phyloP scores from a whole-genome alignment of 2,888 invertebrate species.

The Mallateleia sp. region DNA sequence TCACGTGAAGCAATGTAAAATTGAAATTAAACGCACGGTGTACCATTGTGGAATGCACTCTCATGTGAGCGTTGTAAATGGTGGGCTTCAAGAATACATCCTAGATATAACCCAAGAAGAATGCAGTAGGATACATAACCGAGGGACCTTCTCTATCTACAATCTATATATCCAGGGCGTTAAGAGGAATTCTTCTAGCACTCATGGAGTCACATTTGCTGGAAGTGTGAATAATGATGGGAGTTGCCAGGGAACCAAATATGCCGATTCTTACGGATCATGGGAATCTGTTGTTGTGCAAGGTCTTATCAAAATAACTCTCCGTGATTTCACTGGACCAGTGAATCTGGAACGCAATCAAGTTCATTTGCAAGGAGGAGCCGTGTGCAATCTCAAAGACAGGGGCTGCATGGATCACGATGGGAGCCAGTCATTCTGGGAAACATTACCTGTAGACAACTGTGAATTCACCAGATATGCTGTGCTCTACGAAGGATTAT shows the following conservation, averaged over 20 bases:
- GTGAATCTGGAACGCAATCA: constrained; percentile 36
- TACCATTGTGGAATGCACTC: constrained; percentile 17
- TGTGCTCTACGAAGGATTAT: constrained; percentile 70
- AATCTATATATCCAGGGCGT: not conserved
- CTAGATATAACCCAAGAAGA: not conserved
- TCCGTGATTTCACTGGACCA: constrained; percentile 1
- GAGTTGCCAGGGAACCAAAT: constrained; percentile 58
- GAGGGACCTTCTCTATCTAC: too few species aligned
- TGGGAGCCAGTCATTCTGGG: constrained; percentile 60
- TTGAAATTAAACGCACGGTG: not conserved
- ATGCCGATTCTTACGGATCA: constrained; percentile 67
- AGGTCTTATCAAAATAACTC: constrained; percentile 26
- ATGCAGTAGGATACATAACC: not conserved
- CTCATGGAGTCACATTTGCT: too few species aligned
- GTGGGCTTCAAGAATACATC: not conserved
- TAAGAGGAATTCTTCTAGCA: too few species aligned
- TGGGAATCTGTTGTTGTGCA: constrained; percentile 73
- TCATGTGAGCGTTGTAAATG: not conserved
- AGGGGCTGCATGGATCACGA: constrained; percentile 49
- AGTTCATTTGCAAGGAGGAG: constrained; percentile 43
- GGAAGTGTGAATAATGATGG: constrained; percentile 41
- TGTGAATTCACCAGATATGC: constrained; percentile 64
- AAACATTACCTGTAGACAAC: constrained; percentile 8
- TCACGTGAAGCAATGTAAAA: constrained; percentile 14
- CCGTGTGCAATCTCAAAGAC: not conserved